These are phyloP conservation scores for Centrocercus urophasianus DNA, from an alignment of 2,113 vertebrate species.

Conservation along the genomic window DNA sequence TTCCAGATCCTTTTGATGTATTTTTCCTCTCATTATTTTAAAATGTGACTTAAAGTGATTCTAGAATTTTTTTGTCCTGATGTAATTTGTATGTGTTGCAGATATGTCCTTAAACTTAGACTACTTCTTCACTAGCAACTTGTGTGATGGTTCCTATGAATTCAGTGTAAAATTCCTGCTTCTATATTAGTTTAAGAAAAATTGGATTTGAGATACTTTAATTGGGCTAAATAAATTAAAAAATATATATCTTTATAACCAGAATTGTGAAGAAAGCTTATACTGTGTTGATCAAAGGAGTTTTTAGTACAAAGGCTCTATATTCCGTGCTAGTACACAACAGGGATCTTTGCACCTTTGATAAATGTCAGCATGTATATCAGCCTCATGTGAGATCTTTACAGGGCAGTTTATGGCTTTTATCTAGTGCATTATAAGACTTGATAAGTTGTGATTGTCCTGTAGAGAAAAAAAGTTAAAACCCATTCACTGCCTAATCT, in stretches of 20 bases:
- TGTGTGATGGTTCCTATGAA: neutral
- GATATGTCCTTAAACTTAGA: neutral
- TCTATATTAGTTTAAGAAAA: neutral
- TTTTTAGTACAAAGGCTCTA: neutral
- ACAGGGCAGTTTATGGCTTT: neutral
- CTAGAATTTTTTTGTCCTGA: neutral
- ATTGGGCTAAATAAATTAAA: neutral
- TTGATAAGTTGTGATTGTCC: neutral
- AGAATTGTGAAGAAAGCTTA: neutral
- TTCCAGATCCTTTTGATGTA: neutral
- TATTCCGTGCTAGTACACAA: neutral
- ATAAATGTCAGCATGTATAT: neutral
- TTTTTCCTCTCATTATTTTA: neutral
- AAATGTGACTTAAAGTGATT: neutral
- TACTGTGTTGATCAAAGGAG: neutral
- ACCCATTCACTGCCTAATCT: neutral
- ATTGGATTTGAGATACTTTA: neutral
- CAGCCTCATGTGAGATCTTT: neutral
- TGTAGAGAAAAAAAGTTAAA: neutral
- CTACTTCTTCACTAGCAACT: neutral
- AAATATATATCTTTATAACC: neutral
- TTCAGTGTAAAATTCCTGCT: neutral
- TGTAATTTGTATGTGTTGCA: neutral
- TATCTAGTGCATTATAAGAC: neutral
- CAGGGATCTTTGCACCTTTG: neutral